Base-by-base conservation (phyloP, 2,797 vertebrate species). In the Neoniphon sammara region DNA sequence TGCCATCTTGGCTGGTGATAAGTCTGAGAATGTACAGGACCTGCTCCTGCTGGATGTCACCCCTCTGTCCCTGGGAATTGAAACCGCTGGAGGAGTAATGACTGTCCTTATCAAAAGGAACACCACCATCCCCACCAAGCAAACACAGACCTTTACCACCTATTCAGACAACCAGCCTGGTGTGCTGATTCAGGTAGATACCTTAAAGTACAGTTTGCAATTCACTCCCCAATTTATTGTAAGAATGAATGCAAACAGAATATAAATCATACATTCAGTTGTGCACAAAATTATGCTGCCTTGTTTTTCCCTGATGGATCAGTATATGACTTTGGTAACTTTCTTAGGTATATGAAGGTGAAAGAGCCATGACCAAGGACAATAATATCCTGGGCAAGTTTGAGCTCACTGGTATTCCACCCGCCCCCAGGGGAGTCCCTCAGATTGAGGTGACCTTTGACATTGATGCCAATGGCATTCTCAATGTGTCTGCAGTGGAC, bases 391-490 rank as follows among this genome's bases (percentile, higher is more conserved):
- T 95, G 57, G 95, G 94, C 30, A 95, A 95, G 81, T 95, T 95
- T 89, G 95, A 95, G 85, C 88, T 95, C 77, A 94, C 91, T 1
- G 94, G 94, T 57, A 95, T 95, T 76, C 95, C 94, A 50, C 95
- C 94, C 52, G 90, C 94, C 75, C 95, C 94, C 42, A 90, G 95
- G 84, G 95, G 95, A 5, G 93, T 95, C 58, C 94, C 95, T 62
- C 95, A 95, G 86, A 95, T 95, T 44, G 94, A 95, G 85, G 95
- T 95, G 77, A 95, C 95, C 50, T 95, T 95, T 89, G 94, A 95
- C 86, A 95, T 95, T 27, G 95, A 95, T 64, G 95, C 94, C 80
- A 95, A 95, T 59, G 95, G 95, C 61, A 95, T 95, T 85, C 93
- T 95, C 57, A 95, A 95, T 59, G 95, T 95, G 54, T 95, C 94